phyloP scores from a whole-genome alignment of 2,888 invertebrate species.

The Micoletzkya japonica region DNA sequence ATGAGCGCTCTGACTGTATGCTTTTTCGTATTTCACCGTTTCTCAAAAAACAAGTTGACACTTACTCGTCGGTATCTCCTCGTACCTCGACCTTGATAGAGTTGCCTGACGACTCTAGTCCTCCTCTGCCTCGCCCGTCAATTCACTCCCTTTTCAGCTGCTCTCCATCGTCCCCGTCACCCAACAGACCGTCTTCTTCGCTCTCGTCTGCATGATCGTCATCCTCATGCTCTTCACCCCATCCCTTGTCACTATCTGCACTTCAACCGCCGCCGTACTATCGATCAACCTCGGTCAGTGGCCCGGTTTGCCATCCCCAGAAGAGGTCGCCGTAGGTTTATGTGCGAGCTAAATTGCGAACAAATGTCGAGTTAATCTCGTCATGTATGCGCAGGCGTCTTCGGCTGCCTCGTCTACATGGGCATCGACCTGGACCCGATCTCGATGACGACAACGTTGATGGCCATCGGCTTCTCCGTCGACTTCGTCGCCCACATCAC shows the following conservation, averaged over 20 bases:
- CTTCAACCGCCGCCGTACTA: conserved; percentile 54
- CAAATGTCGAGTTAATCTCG: background rate
- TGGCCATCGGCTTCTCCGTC: conserved; percentile 63
- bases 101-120: too few species aligned
- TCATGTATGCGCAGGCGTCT: conserved; percentile 43
- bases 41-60: too few species aligned
- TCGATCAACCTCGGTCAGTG: conserved; percentile 58
- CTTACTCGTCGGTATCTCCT: too few species aligned
- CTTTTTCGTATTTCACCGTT: too few species aligned
- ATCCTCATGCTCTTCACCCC: conserved; percentile 62
- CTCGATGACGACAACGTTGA: conserved; percentile 55
- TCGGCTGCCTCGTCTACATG: conserved; percentile 57
- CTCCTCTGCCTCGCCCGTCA: too few species aligned
- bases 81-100: too few species aligned
- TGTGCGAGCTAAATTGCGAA: too few species aligned
- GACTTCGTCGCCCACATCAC: conserved; percentile 63
- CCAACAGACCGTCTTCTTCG: conserved; percentile 58
- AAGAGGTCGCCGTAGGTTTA: too few species aligned
- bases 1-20: too few species aligned
- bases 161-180: conserved; percentile 62
- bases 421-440: conserved; percentile 62
- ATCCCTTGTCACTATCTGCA: conserved; percentile 54
- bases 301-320: too few species aligned
- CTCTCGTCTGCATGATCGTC: conserved; percentile 60
- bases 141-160: conserved; percentile 36